phyloP scores from a whole-genome alignment of 2,888 invertebrate species.

The Frankliniella intonsa region DNA sequence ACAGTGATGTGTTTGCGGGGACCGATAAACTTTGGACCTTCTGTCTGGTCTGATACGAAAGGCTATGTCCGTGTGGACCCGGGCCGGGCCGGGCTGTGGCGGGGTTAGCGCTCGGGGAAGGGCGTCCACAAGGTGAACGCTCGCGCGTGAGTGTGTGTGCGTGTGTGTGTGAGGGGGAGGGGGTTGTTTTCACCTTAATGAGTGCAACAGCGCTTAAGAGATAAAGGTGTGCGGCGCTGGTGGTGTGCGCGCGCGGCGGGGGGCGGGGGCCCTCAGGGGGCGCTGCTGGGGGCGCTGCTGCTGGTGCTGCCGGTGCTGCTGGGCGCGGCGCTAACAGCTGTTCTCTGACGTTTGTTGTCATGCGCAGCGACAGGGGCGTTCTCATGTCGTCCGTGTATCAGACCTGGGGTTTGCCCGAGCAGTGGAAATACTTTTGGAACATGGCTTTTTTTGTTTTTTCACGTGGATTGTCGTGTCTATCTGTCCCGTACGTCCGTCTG shows the following conservation, averaged over 20 bases:
- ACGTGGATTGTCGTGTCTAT: too few relatives aligned
- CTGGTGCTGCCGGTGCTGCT: not conserved
- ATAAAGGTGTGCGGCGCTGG: not conserved
- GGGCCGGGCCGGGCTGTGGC: not conserved
- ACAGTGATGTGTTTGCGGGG: too few relatives aligned
- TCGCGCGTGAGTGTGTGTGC: not conserved
- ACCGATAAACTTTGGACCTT: too few relatives aligned
- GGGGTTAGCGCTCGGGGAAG: not conserved
- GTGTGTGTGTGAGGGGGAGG: not conserved
- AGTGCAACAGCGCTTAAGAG: conserved; percentile 1
- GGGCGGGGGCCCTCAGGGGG: not conserved
- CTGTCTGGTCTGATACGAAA: too few relatives aligned
- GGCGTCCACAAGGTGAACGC: not conserved
- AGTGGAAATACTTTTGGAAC: too few relatives aligned
- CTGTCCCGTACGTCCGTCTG: too few relatives aligned
- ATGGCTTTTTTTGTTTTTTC: too few relatives aligned
- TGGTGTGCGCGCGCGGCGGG: not conserved
- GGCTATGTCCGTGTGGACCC: too few relatives aligned
- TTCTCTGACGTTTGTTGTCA: not conserved
- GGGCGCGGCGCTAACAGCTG: not conserved
- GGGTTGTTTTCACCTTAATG: not conserved
- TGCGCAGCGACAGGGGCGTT: not conserved
- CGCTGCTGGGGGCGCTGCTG: not conserved
- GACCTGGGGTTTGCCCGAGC: too few relatives aligned
- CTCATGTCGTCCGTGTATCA: too few relatives aligned